phyloP scores from a whole-genome alignment of 2,888 invertebrate species.

The Heteromyza rotundicornis region DNA sequence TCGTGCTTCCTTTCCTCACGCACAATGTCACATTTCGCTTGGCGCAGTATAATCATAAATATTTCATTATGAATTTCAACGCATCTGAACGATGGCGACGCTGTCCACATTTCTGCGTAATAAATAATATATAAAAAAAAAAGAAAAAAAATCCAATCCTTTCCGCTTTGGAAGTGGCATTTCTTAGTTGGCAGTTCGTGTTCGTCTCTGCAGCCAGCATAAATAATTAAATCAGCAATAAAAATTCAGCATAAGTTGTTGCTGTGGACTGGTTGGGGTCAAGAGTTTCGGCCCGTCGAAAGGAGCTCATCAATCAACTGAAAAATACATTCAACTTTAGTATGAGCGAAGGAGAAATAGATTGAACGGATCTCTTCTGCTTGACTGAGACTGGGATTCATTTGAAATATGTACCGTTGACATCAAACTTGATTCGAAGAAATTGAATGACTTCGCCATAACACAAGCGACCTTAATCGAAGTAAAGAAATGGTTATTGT shows the following conservation, averaged over 20 bases:
- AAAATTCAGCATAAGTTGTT: slow-evolving; percentile 50
- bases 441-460: too few relatives aligned
- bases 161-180: slow-evolving; percentile 19
- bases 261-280: neutral
- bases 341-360: too few relatives aligned
- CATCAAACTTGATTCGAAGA: too few relatives aligned
- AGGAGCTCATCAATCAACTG: neutral
- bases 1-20: slow-evolving; percentile 32
- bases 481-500: too few relatives aligned
- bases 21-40: neutral
- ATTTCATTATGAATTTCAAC: slow-evolving; percentile 50
- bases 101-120: too few relatives aligned
- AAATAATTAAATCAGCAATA: slow-evolving; percentile 55
- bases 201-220: slow-evolving; percentile 54
- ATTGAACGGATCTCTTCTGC: too few relatives aligned
- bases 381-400: too few relatives aligned
- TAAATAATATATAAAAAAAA: too few relatives aligned
- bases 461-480: too few relatives aligned
- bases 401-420: too few relatives aligned
- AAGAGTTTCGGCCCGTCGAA: neutral
- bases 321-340: too few relatives aligned
- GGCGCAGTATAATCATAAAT: slow-evolving; percentile 44
- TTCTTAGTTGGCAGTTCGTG: slow-evolving; percentile 45
- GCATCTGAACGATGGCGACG: slow-evolving; percentile 25
- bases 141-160: slow-evolving; percentile 53